phyloP scores from a whole-genome alignment of 2,888 invertebrate species.

The Lymantria dispar region DNA sequence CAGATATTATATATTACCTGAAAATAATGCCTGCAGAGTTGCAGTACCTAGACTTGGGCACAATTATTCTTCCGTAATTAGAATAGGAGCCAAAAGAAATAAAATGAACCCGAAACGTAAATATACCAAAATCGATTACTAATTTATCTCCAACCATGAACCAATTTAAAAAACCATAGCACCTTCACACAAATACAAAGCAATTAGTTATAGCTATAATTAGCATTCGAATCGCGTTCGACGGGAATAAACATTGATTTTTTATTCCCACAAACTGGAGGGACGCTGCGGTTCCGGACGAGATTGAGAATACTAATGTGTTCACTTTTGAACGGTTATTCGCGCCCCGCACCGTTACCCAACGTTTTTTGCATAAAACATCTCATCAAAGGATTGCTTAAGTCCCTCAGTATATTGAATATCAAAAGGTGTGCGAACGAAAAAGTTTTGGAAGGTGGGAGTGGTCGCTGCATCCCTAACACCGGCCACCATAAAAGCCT shows the following conservation, averaged over 20 bases:
- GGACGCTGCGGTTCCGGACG: constrained; percentile 58
- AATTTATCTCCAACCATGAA: constrained; percentile 15
- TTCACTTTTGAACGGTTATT: constrained; percentile 80
- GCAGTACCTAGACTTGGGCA: too few relatives aligned
- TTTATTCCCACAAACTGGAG: constrained; percentile 76
- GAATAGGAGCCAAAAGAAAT: too few relatives aligned
- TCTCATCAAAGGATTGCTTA: constrained; percentile 82
- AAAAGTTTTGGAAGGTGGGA: constrained; percentile 68
- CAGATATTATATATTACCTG: too few relatives aligned
- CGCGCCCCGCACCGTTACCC: constrained; percentile 72
- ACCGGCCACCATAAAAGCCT: constrained; percentile 71
- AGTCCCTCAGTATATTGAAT: constrained; percentile 79
- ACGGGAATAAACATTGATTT: constrained; percentile 81
- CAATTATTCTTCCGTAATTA: too few relatives aligned
- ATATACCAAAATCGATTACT: too few relatives aligned
- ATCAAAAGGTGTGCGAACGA: constrained; percentile 77
- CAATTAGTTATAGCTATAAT: constrained; percentile 76
- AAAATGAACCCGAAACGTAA: too few relatives aligned
- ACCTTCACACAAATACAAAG: constrained; percentile 65
- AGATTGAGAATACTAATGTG: constrained; percentile 78
- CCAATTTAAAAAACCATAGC: constrained; percentile 51
- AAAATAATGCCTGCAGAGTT: too few relatives aligned
- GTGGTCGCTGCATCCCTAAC: constrained; percentile 69
- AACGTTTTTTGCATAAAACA: constrained; percentile 83
- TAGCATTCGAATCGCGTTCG: constrained; percentile 77